These are phyloP conservation scores for Odontesthes bonariensis DNA, from an alignment of 2,113 vertebrate species.

Conservation along the genomic window DNA sequence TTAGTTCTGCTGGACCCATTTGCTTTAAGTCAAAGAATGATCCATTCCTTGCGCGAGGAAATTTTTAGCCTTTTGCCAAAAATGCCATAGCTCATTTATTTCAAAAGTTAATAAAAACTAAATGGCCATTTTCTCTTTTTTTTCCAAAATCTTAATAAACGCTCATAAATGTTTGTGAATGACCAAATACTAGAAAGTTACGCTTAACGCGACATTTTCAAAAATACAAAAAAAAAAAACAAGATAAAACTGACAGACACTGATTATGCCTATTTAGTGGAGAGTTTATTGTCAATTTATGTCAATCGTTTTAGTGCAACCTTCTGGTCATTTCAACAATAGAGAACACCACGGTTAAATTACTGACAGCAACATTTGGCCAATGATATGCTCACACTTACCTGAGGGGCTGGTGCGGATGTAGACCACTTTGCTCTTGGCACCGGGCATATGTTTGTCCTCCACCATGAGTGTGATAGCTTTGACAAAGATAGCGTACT, in stretches of 20 bases:
- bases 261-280: neutral
- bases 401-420: slow-evolving; percentile 95
- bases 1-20: neutral
- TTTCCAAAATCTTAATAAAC: too few species aligned
- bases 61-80: too few species aligned
- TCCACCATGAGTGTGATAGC: slow-evolving; percentile 93
- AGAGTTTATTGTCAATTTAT: neutral
- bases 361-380: too few species aligned
- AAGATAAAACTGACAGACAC: too few species aligned
- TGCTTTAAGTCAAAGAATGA: too few species aligned
- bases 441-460: slow-evolving; percentile 90
- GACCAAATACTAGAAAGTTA: neutral
- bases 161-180: neutral
- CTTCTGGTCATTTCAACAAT: neutral
- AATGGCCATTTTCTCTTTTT: neutral
- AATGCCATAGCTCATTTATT: too few species aligned
- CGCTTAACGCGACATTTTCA: neutral
- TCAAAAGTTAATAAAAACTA: neutral
- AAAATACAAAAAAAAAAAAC: neutral
- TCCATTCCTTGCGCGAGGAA: too few species aligned
- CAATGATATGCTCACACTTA: slow-evolving; percentile 58
- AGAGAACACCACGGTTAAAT: neutral
- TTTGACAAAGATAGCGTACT: slow-evolving; percentile 96
- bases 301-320: neutral
- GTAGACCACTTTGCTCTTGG: slow-evolving; percentile 96